phyloP scores from a whole-genome alignment of 2,888 invertebrate genomes.

The Acholoe squamosa region DNA sequence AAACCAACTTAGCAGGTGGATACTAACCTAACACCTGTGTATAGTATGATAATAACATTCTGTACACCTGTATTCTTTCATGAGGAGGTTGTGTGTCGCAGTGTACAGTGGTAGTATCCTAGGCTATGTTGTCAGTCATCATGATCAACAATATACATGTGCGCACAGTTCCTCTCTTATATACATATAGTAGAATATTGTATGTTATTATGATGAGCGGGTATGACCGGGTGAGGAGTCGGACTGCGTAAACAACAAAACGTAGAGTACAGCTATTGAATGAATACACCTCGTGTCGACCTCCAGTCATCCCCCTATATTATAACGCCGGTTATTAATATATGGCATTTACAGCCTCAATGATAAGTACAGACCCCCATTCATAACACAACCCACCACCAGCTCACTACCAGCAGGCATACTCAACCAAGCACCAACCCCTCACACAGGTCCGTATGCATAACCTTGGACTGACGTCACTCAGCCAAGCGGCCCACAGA shows the following conservation, averaged over 20 bases:
- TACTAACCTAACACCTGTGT: conserved; percentile 58
- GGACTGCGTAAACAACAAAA: conserved; percentile 48
- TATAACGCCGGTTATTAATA: neutral
- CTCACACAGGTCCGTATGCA: neutral
- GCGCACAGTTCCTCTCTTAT: conserved; percentile 55
- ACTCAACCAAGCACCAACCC: neutral
- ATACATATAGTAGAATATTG: conserved; percentile 51
- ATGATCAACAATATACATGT: conserved; percentile 25
- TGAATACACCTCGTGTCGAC: conserved; percentile 31
- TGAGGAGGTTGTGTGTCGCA: conserved; percentile 55
- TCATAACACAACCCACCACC: neutral
- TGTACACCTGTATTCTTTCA: conserved; percentile 56
- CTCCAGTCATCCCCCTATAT: neutral
- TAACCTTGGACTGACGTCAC: neutral
- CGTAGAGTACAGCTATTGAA: conserved; percentile 40
- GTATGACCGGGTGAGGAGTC: conserved; percentile 45
- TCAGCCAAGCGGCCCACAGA: neutral
- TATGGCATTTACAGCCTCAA: neutral
- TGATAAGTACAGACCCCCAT: neutral
- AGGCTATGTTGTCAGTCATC: conserved; percentile 48
- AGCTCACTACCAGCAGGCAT: conserved; percentile 7
- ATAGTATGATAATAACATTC: conserved; percentile 55
- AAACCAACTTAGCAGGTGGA: conserved; percentile 55
- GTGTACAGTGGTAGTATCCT: conserved; percentile 38
- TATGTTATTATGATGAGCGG: conserved; percentile 37